These are phyloP conservation scores for Trididemnum nubilum DNA, from an alignment of 23 tunicate genomes.

Conservation along the genomic window DNA sequence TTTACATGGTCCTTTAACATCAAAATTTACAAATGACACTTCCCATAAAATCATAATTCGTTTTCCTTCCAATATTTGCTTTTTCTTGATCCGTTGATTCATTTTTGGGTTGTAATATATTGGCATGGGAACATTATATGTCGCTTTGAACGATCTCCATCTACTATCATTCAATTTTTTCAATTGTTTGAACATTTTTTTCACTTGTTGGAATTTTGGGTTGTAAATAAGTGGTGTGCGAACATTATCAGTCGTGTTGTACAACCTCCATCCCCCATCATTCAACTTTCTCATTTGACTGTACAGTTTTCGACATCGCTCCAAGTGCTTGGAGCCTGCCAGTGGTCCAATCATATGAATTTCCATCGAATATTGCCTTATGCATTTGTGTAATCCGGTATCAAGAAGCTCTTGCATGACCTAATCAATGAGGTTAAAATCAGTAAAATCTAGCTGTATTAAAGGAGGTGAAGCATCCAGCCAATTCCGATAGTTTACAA, in stretches of 20 bases:
- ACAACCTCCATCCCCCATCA: conserved; percentile 36
- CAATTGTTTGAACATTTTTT: no score
- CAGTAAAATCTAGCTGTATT: no score
- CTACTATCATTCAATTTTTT: no score
- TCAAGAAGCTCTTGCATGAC: conserved; percentile 44
- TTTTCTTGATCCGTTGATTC: not conserved
- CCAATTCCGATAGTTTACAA: no score
- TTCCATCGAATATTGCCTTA: conserved; percentile 49
- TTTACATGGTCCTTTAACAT: conserved; percentile 32
- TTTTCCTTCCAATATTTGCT: not conserved
- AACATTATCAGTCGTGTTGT: conserved; percentile 43
- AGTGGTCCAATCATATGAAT: conserved; percentile 45
- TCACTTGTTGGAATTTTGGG: no score
- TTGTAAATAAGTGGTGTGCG: no score
- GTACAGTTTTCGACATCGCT: conserved; percentile 40
- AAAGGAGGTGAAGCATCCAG: no score
- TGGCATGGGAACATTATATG: no score
- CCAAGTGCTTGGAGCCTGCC: not conserved
- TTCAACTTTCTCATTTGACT: conserved; percentile 36
- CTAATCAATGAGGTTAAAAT: no score
- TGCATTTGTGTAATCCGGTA: conserved; percentile 56
- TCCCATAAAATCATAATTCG: conserved; percentile 39
- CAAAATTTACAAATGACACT: conserved; percentile 43
- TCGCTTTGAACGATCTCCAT: no score
- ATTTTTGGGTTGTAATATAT: conserved; percentile 10